Evolutionary conservation across 2,113 vertebrate species (phyloP).

Genomic region (Phycodurus eques): DNA sequence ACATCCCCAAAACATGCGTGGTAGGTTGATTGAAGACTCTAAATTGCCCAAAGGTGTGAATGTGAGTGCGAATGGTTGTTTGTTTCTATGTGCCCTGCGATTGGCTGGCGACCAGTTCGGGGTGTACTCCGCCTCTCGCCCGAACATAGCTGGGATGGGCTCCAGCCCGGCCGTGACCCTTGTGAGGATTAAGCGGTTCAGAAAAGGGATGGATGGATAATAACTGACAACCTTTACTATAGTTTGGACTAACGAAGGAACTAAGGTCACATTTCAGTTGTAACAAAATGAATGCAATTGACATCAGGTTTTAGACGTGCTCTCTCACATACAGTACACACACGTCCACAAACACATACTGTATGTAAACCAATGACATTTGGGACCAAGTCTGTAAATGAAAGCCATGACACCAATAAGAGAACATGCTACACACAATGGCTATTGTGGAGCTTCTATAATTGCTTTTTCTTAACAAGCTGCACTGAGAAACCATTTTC

Average conservation of each 20-base stretch:
- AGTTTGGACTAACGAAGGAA: neutral
- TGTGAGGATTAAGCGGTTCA: too few relatives aligned
- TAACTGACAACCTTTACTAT: neutral
- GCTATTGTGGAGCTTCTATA: constrained; percentile 72
- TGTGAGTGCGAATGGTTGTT: too few relatives aligned
- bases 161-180: too few relatives aligned
- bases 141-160: too few relatives aligned
- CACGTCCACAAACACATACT: constrained; percentile 7
- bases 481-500: constrained; percentile 67
- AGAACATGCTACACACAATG: constrained; percentile 70
- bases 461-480: constrained; percentile 77
- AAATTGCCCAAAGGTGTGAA: too few relatives aligned
- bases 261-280: constrained; percentile 20
- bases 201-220: too few relatives aligned
- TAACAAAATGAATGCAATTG: constrained; percentile 27
- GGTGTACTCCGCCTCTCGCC: too few relatives aligned
- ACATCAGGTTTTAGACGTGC: neutral
- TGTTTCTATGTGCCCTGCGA: too few relatives aligned
- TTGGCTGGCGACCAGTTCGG: too few relatives aligned
- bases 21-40: too few relatives aligned
- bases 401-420: constrained; percentile 76
- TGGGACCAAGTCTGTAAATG: constrained; percentile 75
- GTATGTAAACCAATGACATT: constrained; percentile 59
- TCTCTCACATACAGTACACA: neutral
- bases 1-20: too few relatives aligned